Evolutionary conservation across 2,888 invertebrate species (phyloP).

Genomic region (Oeneis ivallda): DNA sequence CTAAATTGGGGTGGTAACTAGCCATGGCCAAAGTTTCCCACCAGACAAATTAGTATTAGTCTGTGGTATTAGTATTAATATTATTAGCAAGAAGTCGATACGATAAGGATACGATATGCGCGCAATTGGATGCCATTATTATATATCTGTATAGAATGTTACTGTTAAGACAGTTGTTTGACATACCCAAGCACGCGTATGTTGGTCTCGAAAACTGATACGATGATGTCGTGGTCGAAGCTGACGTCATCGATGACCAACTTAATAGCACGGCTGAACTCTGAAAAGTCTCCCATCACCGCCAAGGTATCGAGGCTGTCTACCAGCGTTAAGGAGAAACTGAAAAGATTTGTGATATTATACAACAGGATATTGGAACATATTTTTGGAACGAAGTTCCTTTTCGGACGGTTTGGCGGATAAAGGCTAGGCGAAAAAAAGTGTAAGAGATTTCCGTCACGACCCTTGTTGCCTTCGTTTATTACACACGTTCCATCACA

Average conservation of each 20-base stretch:
- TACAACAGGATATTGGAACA: background rate
- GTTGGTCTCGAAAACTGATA: conserved; percentile 99
- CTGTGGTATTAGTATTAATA: too few species aligned
- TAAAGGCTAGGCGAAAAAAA: too few species aligned
- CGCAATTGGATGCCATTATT: background rate
- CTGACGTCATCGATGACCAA: conserved; percentile 92
- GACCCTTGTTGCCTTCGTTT: too few species aligned
- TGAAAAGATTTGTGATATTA: conserved; percentile 70
- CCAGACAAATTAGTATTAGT: too few species aligned
- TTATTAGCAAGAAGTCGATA: too few species aligned
- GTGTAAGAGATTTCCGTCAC: too few species aligned
- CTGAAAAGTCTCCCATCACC: conserved; percentile 93
- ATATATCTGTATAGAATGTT: background rate
- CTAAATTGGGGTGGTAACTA: too few species aligned
- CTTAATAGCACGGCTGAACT: conserved; percentile 95
- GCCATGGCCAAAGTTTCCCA: too few species aligned
- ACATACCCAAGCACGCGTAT: conserved; percentile 97
- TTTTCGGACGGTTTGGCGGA: too few species aligned
- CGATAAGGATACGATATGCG: too few species aligned
- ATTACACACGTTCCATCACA: too few species aligned
- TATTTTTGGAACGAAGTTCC: too few species aligned
- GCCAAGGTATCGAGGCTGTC: conserved; percentile 97
- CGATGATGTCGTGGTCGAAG: conserved; percentile 96
- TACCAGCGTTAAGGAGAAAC: conserved; percentile 97
- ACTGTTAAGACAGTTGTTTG: background rate